These are phyloP conservation scores for Phataginus tricuspis DNA, from an alignment of 2,797 vertebrate species.

Conservation along the genomic window DNA sequence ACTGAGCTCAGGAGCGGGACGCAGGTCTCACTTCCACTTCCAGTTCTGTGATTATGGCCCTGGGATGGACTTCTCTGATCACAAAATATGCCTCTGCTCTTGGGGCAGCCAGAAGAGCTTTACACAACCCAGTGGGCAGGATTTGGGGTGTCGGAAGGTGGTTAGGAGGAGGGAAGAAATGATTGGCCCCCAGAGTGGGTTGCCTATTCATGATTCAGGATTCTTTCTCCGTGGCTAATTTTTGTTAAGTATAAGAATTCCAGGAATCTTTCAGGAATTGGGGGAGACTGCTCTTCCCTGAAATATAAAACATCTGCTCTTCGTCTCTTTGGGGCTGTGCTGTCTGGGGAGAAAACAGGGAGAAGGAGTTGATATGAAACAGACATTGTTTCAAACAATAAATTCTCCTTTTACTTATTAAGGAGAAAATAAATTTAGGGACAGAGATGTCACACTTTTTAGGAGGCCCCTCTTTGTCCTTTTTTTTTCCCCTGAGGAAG, in stretches of 20 bases:
- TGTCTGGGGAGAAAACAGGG: slow-evolving; percentile 75
- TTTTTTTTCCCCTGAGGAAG: neutral
- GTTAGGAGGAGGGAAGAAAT: neutral
- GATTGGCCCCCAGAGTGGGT: neutral
- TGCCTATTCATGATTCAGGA: slow-evolving; percentile 25
- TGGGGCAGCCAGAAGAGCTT: neutral
- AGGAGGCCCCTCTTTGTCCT: slow-evolving; percentile 69
- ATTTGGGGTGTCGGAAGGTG: neutral
- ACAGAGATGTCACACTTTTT: slow-evolving; percentile 72
- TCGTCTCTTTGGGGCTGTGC: slow-evolving; percentile 34
- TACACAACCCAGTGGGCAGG: neutral
- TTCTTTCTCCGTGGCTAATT: slow-evolving; percentile 79
- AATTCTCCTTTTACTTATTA: slow-evolving; percentile 83
- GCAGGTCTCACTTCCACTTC: neutral
- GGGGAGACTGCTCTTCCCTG: slow-evolving; percentile 80
- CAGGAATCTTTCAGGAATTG: slow-evolving; percentile 87
- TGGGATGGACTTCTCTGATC: neutral
- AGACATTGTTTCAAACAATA: slow-evolving; percentile 86
- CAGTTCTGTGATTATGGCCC: neutral
- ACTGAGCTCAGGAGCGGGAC: neutral
- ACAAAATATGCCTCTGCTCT: neutral
- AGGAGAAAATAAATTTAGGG: slow-evolving; percentile 85
- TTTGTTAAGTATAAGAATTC: slow-evolving; percentile 85
- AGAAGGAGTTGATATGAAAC: slow-evolving; percentile 85
- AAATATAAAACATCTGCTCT: slow-evolving; percentile 87